Percentiles rank a stretch among this genome's conserved stretches.
These are phyloP conservation scores for Bubalus kerabau DNA, from an alignment of 2,113 vertebrate species.

Conservation along the genomic window DNA sequence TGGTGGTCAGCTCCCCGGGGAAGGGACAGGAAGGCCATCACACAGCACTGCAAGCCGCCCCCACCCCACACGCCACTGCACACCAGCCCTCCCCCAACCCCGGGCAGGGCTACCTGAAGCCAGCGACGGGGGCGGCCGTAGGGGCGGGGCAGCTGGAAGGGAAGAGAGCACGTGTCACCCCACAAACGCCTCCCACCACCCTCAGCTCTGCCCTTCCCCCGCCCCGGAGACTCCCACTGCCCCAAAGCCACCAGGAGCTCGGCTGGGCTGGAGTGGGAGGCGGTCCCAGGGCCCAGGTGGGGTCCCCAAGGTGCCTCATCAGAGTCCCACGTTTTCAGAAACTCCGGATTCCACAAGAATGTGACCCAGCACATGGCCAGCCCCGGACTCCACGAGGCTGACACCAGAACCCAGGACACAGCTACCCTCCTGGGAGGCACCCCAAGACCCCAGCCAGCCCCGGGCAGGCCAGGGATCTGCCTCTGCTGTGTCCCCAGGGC, in stretches of 20 bases:
- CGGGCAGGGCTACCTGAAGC: constrained; percentile 41
- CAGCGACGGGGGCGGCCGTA: background rate
- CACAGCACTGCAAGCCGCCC: background rate
- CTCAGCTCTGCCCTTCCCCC: background rate
- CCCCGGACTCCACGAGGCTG: background rate
- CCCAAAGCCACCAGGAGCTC: background rate
- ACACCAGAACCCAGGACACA: accelerated
- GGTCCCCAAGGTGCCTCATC: background rate
- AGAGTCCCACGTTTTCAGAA: background rate
- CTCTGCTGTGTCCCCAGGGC: background rate
- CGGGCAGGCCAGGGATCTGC: accelerated
- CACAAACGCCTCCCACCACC: background rate
- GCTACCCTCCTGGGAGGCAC: background rate
- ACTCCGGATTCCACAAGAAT: background rate
- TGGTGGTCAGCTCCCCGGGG: background rate
- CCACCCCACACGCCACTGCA: background rate
- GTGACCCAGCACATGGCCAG: background rate
- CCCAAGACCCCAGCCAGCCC: background rate
- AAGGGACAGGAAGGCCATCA: accelerated
- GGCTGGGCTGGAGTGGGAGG: background rate
- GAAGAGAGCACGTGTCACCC: constrained; percentile 5
- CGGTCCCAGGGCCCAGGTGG: accelerated
- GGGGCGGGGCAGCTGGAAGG: constrained; percentile 51
- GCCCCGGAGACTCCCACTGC: background rate
- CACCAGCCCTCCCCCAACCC: background rate